These are phyloP conservation scores for Agonopterix subpropinquella DNA, from an alignment of 2,888 invertebrate species.

Conservation along the genomic window DNA sequence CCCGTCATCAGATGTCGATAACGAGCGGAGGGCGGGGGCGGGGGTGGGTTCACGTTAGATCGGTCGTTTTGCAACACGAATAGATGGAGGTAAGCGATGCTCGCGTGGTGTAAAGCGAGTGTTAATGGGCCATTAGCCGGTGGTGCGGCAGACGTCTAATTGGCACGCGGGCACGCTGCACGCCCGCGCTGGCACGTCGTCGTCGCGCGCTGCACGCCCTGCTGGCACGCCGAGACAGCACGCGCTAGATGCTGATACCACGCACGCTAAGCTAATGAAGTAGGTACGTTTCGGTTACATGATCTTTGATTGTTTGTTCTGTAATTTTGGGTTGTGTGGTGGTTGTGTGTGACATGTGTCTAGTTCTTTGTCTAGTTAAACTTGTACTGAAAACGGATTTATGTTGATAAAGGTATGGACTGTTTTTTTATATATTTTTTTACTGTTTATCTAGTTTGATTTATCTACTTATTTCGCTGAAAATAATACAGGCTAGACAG, in stretches of 20 bases:
- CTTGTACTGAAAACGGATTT: too few species aligned
- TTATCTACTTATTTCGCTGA: too few species aligned
- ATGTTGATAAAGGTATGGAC: too few species aligned
- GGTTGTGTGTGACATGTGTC: too few species aligned
- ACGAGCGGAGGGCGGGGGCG: not conserved
- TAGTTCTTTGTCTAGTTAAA: too few species aligned
- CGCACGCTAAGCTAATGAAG: conserved; percentile 40
- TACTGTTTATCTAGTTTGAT: too few species aligned
- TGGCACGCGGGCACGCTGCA: conserved; percentile 38
- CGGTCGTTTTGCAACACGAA: conserved; percentile 13
- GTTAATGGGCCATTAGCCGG: conserved; percentile 68
- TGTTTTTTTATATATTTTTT: too few species aligned
- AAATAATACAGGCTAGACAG: too few species aligned
- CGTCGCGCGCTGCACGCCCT: conserved; percentile 12
- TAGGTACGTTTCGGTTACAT: too few species aligned
- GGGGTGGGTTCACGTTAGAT: conserved; percentile 17
- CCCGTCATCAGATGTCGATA: conserved; percentile 20
- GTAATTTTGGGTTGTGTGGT: too few species aligned
- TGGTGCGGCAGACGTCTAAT: conserved; percentile 49
- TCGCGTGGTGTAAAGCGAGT: conserved; percentile 51
- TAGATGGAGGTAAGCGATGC: conserved; percentile 51
- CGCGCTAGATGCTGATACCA: conserved; percentile 46
- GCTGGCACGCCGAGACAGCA: conserved; percentile 11
- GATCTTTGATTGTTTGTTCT: too few species aligned
- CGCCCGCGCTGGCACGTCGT: conserved; percentile 19